These are phyloP conservation scores for Grammomys dolichurus DNA, from an alignment of 2,113 vertebrate species.

Conservation along the genomic window DNA sequence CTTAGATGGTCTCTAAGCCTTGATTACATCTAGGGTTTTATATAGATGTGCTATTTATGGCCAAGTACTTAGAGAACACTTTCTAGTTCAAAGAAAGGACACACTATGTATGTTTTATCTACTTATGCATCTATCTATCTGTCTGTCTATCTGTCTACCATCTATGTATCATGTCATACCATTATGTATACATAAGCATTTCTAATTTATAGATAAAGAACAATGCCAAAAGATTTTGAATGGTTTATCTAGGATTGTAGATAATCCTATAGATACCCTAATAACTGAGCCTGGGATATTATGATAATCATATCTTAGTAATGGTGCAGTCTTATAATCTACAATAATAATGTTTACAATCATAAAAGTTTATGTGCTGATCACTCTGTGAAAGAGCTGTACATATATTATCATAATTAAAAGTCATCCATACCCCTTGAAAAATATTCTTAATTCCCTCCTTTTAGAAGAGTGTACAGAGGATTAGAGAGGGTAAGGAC, in stretches of 20 bases:
- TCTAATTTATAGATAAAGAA: background rate
- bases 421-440: background rate
- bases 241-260: background rate
- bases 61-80: background rate
- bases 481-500: background rate
- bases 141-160: background rate
- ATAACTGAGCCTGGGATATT: background rate
- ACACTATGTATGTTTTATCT: background rate
- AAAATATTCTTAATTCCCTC: background rate
- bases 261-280: background rate
- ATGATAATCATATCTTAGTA: background rate
- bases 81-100: background rate
- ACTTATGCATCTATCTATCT: background rate
- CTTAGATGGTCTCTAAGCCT: background rate
- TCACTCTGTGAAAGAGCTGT: background rate
- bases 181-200: background rate
- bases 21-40: background rate
- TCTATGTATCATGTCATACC: background rate
- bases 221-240: background rate
- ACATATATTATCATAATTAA: background rate
- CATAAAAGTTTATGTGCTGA: background rate
- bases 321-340: background rate
- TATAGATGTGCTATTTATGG: background rate
- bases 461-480: background rate
- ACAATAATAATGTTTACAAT: background rate